These are phyloP conservation scores for Melinopterus prodromus DNA, from an alignment of 2,888 invertebrate genomes.

Conservation along the genomic window DNA sequence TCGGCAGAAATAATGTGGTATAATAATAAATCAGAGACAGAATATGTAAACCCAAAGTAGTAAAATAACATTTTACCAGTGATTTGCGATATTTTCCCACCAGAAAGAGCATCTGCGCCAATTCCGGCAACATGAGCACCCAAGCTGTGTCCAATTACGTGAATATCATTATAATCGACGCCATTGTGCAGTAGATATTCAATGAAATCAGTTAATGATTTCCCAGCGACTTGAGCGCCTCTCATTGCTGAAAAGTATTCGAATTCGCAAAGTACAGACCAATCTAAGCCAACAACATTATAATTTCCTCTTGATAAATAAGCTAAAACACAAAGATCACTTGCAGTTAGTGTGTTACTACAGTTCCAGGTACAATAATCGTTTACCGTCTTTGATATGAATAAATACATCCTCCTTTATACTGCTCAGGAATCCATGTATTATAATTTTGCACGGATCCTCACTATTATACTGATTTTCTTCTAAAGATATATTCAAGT, in stretches of 20 bases:
- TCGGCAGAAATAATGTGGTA: too few relatives aligned
- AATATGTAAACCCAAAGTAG: too few relatives aligned
- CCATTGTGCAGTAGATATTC: constrained; percentile 53
- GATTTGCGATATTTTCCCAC: constrained; percentile 53
- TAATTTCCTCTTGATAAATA: constrained; percentile 54
- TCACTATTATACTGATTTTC: constrained; percentile 51
- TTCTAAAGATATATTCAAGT: constrained; percentile 44
- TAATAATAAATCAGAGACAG: too few relatives aligned
- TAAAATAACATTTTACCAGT: constrained; percentile 50
- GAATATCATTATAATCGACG: constrained; percentile 52
- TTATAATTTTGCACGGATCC: constrained; percentile 56
- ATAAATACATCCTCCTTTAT: constrained; percentile 54
- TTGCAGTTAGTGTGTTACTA: background rate
- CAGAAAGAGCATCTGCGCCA: constrained; percentile 48
- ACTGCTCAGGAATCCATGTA: constrained; percentile 58
- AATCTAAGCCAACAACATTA: constrained; percentile 58
- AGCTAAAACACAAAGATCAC: constrained; percentile 44
- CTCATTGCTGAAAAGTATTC: constrained; percentile 57
- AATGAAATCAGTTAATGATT: constrained; percentile 52
- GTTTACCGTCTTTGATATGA: constrained; percentile 54
- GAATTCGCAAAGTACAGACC: constrained; percentile 56
- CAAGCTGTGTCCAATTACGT: constrained; percentile 58
- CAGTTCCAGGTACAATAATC: background rate
- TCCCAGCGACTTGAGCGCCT: constrained; percentile 54
- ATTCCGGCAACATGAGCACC: constrained; percentile 59